Percentiles rank a stretch among this genome's conserved stretches.
Evolutionary conservation across 2,797 vertebrate species (phyloP).

Genomic region (Aplochiton taeniatus): DNA sequence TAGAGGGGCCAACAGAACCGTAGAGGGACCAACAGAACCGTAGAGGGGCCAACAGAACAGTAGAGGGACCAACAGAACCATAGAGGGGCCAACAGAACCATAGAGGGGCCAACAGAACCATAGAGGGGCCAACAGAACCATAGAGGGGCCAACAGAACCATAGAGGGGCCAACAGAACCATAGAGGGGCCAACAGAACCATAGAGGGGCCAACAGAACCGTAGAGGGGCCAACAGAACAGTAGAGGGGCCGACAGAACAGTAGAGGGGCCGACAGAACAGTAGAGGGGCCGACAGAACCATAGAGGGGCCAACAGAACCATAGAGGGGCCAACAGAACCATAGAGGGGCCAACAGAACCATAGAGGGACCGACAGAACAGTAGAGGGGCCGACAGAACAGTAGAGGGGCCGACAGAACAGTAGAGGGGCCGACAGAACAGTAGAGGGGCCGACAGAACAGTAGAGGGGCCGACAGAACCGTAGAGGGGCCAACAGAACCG

Average conservation of each 20-base stretch:
- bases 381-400: constrained; percentile 1
- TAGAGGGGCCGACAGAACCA: constrained; percentile 2
- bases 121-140: background rate
- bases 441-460: constrained; percentile 27
- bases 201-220: background rate
- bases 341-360: too few relatives aligned
- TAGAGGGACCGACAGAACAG: constrained; percentile 27
- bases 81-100: constrained; percentile 26
- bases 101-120: constrained; percentile 1
- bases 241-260: too few relatives aligned
- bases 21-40: constrained; percentile 1
- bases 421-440: constrained; percentile 45
- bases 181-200: constrained; percentile 1
- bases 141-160: constrained; percentile 45
- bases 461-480: constrained; percentile 3
- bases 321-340: constrained; percentile 46
- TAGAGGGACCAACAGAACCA: constrained; percentile 45
- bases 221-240: constrained; percentile 46
- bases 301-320: background rate
- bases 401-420: background rate
- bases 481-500: background rate
- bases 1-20: constrained; percentile 27
- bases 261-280: constrained; percentile 27
- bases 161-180: constrained; percentile 26
- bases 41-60: background rate